Evolutionary conservation across 2,797 vertebrate species (phyloP), one percentile per base, ranked within the genome.

Genomic region (Gallinago stenura): DNA sequence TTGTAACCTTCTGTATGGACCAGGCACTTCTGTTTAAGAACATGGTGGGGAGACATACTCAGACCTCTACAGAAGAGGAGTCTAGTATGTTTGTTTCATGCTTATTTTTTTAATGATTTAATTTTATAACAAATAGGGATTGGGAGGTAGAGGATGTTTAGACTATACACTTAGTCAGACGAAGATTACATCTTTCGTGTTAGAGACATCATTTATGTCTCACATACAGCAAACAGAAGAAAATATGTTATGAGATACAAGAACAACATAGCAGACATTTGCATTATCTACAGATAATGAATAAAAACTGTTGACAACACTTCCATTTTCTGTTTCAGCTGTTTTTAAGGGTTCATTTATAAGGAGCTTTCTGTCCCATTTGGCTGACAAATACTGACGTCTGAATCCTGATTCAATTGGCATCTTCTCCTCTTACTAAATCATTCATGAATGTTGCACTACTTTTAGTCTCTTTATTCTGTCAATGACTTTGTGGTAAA

Each of bases 401-500:
- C 46, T 68, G 91, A 93, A 70, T 92, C 83, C 94, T 90, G 50
- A 77, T 87, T 66, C 45, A 70, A 41, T 94, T 24, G 80, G 66
- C 76, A 73, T 79, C 62, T 93, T 96, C 91, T 93, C 72, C 50
- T 87, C 72, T 73, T 95, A 89, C 83, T 97, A 91, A 97, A 97
- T 97, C 87, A 86, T 95, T 97, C 88, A 93, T 93, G 89, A 83
- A 76, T 73, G 90, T 96, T 93, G 87, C 58, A 94, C 94, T 91
- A 87, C 94, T 94, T 96, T 97, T 96, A 96, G 95, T 92, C 81
- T 93, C 93, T 95, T 94, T 96, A 89, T 86, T 97, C 91, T 93
- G 95, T 91, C 94, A 96, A 83, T 95, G 95, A 95, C 96, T 97
- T 97, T 73, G 85, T 95, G 92, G 84, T 96, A 97, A 96, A 98